phyloP scores from a whole-genome alignment of 1,140 invertebrate genomes.

The Brachionus rubens region DNA sequence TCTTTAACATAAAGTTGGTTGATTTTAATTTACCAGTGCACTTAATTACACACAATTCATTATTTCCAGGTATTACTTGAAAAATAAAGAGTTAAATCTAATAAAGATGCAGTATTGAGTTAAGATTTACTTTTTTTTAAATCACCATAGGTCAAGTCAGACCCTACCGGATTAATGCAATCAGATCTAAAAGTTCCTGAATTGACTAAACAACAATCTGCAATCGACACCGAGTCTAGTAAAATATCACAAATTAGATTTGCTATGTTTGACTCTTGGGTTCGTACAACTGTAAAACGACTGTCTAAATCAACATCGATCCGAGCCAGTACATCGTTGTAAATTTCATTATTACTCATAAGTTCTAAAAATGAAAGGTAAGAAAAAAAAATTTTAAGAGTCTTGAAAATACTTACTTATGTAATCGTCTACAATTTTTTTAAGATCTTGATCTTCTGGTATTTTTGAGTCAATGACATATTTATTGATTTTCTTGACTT shows the following conservation, averaged over 20 bases:
- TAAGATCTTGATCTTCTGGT: constrained; percentile 3
- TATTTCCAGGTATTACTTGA: constrained; percentile 76
- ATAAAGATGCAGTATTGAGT: constrained; percentile 46
- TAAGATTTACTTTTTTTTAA: constrained; percentile 30
- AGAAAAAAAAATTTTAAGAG: too few species aligned
- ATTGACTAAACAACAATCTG: constrained; percentile 78
- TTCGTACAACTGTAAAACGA: constrained; percentile 73
- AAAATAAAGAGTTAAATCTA: constrained; percentile 54
- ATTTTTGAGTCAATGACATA: constrained; percentile 20
- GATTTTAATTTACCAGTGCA: background rate
- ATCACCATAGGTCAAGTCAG: constrained; percentile 10
- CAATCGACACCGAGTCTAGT: constrained; percentile 71
- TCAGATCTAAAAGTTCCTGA: constrained; percentile 81
- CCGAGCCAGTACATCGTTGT: constrained; percentile 69
- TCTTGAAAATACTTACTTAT: constrained; percentile 6
- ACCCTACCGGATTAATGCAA: constrained; percentile 63
- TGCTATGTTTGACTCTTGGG: constrained; percentile 76
- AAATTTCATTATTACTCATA: constrained; percentile 65
- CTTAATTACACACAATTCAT: constrained; percentile 72
- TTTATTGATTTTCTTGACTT: constrained; percentile 33
- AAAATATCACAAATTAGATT: constrained; percentile 80
- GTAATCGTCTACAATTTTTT: constrained; percentile 16
- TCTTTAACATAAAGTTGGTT: background rate
- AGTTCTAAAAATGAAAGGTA: background rate
- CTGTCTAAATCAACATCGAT: constrained; percentile 79